Evolutionary conservation across 1,140 invertebrate genomes (phyloP), one percentile per base, ranked within the genome.

Genomic region (Ectropis grisescens): DNA sequence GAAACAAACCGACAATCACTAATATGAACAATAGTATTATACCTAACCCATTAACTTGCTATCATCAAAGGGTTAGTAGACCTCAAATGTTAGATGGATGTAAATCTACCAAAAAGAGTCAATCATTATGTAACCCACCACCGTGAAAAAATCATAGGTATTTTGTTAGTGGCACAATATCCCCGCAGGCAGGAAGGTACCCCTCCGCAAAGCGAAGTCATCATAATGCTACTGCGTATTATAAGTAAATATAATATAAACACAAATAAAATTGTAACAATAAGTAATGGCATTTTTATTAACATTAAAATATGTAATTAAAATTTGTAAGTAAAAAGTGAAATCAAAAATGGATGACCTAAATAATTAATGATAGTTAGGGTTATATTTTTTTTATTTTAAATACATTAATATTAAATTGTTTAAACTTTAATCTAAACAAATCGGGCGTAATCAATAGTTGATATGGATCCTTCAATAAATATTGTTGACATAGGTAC

Each of bases 151-250:
- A n/a, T n/a, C n/a, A n/a, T n/a, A n/a, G 33, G 48, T 32, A 50
- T n/a, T 8, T 8, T 67, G 71, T 82, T 82, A 82, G 78, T 79
- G 53, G 59, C 53, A 68, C 52, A 58, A 54, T 56, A 61, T 67
- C 72, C 80, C 78, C 71, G 69, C 82, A 83, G 79, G 79, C 82
- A 83, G 82, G 80, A 83, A 83, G 82, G 80, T 79, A 72, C 74
- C 66, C 67, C 58, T 75, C 70, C 71, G 67, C 64, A 69, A 81
- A 81, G 74, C 76, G 59, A 64, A 76, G 67, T 78, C 70, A 72
- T 71, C 60, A 58, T 59, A 64, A 53, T 43, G 48, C 58, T 52
- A 56, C 53, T 55, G 57, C 46, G 41, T 33, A 50, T 30, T 37
- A 36, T 40, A 45, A 47, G 42, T 37, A 39, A 49, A 45, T 44